Evolutionary conservation across 2,888 invertebrate species (phyloP), one percentile per base, ranked within the genome.

Genomic region (Ryuthela nishihirai): DNA sequence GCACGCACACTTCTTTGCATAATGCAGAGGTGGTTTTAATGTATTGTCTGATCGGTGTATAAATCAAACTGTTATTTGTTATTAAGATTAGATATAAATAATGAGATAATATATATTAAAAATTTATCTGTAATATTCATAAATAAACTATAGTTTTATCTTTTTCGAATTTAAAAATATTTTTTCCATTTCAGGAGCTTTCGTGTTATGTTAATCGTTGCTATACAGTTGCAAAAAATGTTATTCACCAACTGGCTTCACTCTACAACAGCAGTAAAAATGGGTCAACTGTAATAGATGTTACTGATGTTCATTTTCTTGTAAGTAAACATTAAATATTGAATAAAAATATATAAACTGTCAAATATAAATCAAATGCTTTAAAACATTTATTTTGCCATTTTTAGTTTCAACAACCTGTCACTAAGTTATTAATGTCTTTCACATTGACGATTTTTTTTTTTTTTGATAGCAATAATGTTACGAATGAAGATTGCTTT

Each of bases 231-330:
- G 79, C 85, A 0, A 79, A 79, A 50, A 84, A 87, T 72, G 76
- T 88, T 12, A 78, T 90, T 65, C 81, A 80, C 58, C 92, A 93
- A 75, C 75, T 91, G 43, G 81, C 84, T 69, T 83, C 85, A 2
- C 78, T 89, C 44, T 81, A 82, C 63, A 24, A 35, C 17, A 34
- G 45, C 36, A 40, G 43, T 40, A 74, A 74, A 54, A 67, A 65
- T 52, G 69, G 69, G 32, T 69, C 70, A 35, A 70, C 70, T 47
- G 64, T 76, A 47, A 73, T 76, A 52, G 72, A 74, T 68, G 72
- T 74, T 4, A 69, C 71, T 24, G 74, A 74, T 67, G 73, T 76
- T 5, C 75, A 75, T 64, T 74, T 76, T 56, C 69, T 69, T 68
- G 75, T 75, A 64, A 52, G 62, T 48, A n/a, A n/a, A n/a, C n/a